These are phyloP conservation scores for Meteorus cinctellus DNA, from an alignment of 2,888 invertebrate genomes.

Conservation along the genomic window DNA sequence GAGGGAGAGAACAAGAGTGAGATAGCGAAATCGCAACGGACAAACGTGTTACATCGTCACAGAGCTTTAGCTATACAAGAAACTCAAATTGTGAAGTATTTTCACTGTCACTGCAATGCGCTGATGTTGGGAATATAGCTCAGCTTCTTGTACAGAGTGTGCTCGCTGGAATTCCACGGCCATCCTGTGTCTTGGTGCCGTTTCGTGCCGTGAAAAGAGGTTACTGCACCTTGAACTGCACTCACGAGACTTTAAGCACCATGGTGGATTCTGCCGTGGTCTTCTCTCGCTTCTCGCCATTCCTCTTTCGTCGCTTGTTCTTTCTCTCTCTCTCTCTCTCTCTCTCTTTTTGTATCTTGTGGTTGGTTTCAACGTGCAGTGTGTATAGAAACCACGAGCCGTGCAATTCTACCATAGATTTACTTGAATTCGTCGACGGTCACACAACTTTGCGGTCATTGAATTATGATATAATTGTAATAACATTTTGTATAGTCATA, in stretches of 20 bases:
- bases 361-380: no score
- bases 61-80: not conserved
- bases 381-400: not conserved
- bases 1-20: not conserved
- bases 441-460: not conserved
- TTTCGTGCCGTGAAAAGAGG: slow-evolving; percentile 53
- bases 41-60: not conserved
- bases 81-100: slow-evolving; percentile 32
- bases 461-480: not conserved
- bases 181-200: slow-evolving; percentile 49
- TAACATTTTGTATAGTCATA: no score
- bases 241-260: slow-evolving; percentile 51
- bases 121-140: slow-evolving; percentile 14
- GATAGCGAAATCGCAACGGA: not conserved
- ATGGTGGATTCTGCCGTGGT: slow-evolving; percentile 22
- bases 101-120: slow-evolving; percentile 27
- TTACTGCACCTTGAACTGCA: slow-evolving; percentile 65
- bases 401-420: slow-evolving; percentile 22
- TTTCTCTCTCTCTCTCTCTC: slow-evolving; percentile 15
- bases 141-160: slow-evolving; percentile 52
- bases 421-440: not conserved
- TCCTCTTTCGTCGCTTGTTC: not conserved
- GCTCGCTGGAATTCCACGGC: slow-evolving; percentile 54
- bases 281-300: slow-evolving; percentile 34
- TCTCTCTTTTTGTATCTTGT: not conserved